These are phyloP conservation scores for Eriocheir sinensis DNA, from an alignment of 1,140 invertebrate species.

Conservation along the genomic window DNA sequence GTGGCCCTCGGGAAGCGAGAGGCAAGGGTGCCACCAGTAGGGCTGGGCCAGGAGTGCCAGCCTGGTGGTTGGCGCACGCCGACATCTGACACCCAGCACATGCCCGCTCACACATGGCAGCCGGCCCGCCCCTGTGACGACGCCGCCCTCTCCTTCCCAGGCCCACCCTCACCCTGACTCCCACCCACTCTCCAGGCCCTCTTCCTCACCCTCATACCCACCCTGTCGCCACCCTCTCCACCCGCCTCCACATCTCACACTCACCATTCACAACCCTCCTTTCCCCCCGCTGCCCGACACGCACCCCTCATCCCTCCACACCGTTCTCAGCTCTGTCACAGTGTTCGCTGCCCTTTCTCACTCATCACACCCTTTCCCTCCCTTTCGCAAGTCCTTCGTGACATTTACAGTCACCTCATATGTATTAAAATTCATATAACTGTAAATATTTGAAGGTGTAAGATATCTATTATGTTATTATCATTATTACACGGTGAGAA, in stretches of 20 bases:
- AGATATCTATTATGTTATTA: background rate
- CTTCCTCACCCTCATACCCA: conserved; percentile 30
- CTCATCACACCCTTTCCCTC: background rate
- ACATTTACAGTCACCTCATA: background rate
- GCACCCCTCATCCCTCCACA: background rate
- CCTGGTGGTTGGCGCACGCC: conserved; percentile 56
- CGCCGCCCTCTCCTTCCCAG: background rate
- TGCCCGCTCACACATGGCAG: conserved; percentile 70
- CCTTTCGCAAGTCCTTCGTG: background rate
- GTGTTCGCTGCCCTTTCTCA: background rate
- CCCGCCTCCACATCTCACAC: background rate
- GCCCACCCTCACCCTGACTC: conserved; percentile 16
- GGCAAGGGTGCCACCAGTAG: background rate
- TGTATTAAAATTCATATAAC: no score
- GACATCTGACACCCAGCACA: conserved; percentile 72
- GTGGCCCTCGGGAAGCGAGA: background rate
- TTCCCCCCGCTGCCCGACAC: background rate
- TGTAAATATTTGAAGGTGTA: no score
- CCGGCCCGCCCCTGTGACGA: conserved; percentile 19
- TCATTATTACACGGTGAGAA: background rate
- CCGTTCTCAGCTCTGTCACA: background rate
- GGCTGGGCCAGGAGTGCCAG: background rate
- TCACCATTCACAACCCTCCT: background rate
- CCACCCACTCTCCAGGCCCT: background rate
- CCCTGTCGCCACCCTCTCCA: conserved; percentile 1